Evolutionary conservation across 1,140 invertebrate genomes (phyloP).

Genomic region (Aphis gossypii): DNA sequence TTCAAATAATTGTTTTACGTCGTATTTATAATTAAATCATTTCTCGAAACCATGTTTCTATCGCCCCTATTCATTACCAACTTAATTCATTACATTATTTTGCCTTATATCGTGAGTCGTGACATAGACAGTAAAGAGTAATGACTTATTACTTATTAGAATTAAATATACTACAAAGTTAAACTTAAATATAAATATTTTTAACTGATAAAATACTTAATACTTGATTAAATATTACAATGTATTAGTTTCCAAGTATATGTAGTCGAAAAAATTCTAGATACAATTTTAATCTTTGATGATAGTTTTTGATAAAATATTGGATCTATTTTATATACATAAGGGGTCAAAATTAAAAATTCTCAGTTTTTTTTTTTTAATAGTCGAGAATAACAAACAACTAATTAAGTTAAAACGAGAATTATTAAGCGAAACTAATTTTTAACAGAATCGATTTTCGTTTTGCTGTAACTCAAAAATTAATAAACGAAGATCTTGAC

Average conservation of each 20-base stretch:
- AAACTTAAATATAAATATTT: background rate
- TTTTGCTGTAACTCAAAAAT: no score
- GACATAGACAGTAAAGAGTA: background rate
- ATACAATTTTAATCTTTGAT: no score
- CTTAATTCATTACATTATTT: background rate
- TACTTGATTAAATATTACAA: background rate
- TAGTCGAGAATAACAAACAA: no score
- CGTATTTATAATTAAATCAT: constrained; percentile 19
- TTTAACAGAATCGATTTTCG: no score
- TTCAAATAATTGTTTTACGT: constrained; percentile 11
- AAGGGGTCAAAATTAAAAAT: no score
- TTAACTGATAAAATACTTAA: background rate
- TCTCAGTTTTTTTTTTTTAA: no score
- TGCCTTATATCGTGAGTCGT: background rate
- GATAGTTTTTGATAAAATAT: no score
- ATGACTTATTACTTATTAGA: background rate
- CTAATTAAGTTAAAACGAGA: no score
- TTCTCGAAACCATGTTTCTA: background rate
- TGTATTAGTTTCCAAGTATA: background rate
- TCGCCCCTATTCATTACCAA: background rate
- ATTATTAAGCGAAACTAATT: no score
- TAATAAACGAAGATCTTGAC: no score
- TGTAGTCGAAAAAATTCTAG: no score
- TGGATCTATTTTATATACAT: no score
- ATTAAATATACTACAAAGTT: background rate